These are phyloP conservation scores for Herpailurus yagouaroundi DNA, from an alignment of 2,113 vertebrate genomes.

Conservation along the genomic window DNA sequence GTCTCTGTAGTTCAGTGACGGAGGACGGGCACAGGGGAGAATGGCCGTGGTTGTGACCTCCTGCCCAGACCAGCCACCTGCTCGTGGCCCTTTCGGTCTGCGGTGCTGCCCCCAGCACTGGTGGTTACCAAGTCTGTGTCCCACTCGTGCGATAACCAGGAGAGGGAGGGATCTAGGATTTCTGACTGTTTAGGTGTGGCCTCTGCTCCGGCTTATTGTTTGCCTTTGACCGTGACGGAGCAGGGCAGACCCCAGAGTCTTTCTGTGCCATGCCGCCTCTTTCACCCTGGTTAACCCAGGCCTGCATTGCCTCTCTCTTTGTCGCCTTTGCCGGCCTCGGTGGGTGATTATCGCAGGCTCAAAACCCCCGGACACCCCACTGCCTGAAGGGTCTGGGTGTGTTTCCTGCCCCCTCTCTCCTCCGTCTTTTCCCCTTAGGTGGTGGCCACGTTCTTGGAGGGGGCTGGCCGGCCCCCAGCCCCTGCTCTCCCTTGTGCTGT, in stretches of 20 bases:
- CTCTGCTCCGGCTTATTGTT: neutral
- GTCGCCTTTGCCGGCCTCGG: neutral
- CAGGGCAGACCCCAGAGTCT: neutral
- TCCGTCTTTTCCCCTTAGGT: neutral
- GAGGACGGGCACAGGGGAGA: no score
- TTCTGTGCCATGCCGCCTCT: neutral
- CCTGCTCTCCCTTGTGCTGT: no score
- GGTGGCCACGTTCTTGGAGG: neutral
- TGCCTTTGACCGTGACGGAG: fast-evolving
- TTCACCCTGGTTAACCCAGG: no score
- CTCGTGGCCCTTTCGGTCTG: neutral
- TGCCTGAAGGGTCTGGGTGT: neutral
- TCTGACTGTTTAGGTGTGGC: no score
- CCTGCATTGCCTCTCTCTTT: neutral
- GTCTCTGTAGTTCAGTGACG: neutral
- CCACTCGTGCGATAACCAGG: neutral
- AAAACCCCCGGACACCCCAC: fast-evolving
- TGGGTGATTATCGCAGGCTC: no score
- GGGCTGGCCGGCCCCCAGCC: neutral
- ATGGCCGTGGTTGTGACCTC: neutral
- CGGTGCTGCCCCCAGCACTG: neutral
- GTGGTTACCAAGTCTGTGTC: neutral
- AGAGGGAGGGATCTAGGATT: neutral
- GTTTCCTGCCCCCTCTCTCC: no score
- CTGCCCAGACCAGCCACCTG: fast-evolving